Base-by-base conservation (phyloP, 2,888 invertebrate species). In the Tinea trinotella region DNA sequence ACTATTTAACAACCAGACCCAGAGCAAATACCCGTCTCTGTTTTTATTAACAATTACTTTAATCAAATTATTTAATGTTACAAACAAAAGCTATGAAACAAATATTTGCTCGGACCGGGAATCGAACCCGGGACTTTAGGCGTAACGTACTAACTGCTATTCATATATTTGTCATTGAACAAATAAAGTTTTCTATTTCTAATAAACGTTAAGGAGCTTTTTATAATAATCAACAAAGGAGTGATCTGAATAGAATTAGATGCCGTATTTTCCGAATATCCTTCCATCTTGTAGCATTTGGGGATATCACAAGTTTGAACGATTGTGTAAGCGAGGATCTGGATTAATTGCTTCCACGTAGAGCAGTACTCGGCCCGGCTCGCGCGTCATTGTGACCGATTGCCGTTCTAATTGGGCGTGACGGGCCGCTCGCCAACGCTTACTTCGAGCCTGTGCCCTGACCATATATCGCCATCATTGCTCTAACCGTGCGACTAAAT, bases 321-420 rank as follows among this genome's bases (percentile, higher is more conserved):
- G 48, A 48, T 48, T 48, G 48, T 48, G 5, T 17, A 18, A 30
- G 15, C 34, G n/a, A 15, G 35, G 30, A 20, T 67, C 72, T 70
- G 70, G 66, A 74, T 74, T 71, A 72, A 71, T 78, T 80, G 74
- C 74, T 71, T 70, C 62, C 66, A 62, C 62, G 44, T 53, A 63
- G 66, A 64, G 63, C 60, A 62, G 65, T 9, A 22, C 63, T 68
- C 64, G 64, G 65, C 59, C 58, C 61, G 58, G 61, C 64, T 65
- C 64, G 61, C 67, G 65, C 68, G 72, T 71, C 72, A 67, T 67
- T 61, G 68, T 72, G 78, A 81, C 70, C 72, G 77, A 83, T 83
- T 80, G 75, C 76, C 67, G 67, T 70, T 67, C 73, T 79, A 78
- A 81, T 79, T 71, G 62, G 56, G 55, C 54, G 57, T 63, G 58